Evolutionary conservation across 2,888 invertebrate genomes (phyloP), one percentile per base, ranked within the genome.

Genomic region (Xestia rhomboidea): DNA sequence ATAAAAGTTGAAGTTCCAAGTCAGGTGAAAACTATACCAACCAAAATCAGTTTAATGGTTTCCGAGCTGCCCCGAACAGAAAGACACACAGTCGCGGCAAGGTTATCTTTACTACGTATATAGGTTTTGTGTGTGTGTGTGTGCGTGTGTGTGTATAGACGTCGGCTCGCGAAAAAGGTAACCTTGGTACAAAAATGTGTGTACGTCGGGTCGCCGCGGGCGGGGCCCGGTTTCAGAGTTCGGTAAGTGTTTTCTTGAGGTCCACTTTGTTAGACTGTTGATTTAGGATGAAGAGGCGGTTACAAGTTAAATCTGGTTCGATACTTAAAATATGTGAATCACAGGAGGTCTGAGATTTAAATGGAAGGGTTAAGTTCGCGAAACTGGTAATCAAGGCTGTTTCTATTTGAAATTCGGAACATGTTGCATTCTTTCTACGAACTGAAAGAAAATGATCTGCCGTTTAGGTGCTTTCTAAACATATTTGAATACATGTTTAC

Each of bases 131-230:
- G n/a, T 44, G 30, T 70, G 51, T 69, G n/a, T 44, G 38, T 73
- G 51, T 67, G 60, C 49, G 30, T 64, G 27, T 76, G 64, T 68
- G 51, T 57, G n/a, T 84, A 68, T 83, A 86, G 77, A 81, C 79
- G 83, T 85, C 83, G 88, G 89, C 86, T 84, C 89, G 92, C 92
- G 89, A 93, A 92, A 92, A 92, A 89, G 89, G 89, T 91, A 93
- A 91, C 93, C 93, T 93, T 93, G 93, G 90, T 90, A 90, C 89
- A 89, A 88, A 92, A 92, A 92, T 93, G 91, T 91, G 92, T 90
- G 90, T 92, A 89, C 87, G 85, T 70, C 60, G 71, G 79, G 68
- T 77, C 46, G 85, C 76, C 85, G 79, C 76, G 72, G 87, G 87
- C 88, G 82, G 79, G 78, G 79, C 78, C 69, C 13, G 75, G 79